Conservation (phyloP, 2,888 invertebrate genomes). For the Epinotia ramella region DNA sequence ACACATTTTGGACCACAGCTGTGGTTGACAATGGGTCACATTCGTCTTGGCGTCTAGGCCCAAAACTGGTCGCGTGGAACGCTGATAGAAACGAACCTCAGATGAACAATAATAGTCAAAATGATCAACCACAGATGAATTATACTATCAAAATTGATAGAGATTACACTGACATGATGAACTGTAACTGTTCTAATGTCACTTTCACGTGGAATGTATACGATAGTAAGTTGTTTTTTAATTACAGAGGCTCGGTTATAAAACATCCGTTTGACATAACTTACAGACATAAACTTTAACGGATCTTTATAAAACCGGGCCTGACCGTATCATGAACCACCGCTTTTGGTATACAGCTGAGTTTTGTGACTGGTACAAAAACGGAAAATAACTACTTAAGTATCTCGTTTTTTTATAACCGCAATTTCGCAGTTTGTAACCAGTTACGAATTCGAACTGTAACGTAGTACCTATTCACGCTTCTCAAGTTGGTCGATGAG, state of each 20-base stretch:
- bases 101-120: no score
- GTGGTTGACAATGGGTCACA: slow-evolving; percentile 53
- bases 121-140: not conserved
- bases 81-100: not conserved
- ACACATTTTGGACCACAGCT: slow-evolving; percentile 57
- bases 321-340: not conserved
- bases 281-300: not conserved
- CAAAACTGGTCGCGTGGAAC: slow-evolving; percentile 50
- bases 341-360: not conserved
- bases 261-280: not conserved
- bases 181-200: slow-evolving; percentile 16
- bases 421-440: not conserved
- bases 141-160: slow-evolving; percentile 45
- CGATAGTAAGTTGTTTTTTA: slow-evolving; percentile 1
- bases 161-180: slow-evolving; percentile 37
- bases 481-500: no score
- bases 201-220: slow-evolving; percentile 13
- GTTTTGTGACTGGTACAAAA: not conserved
- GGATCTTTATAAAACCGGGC: not conserved
- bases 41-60: slow-evolving; percentile 55
- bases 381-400: not conserved
- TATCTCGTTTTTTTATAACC: not conserved
- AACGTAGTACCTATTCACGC: no score
- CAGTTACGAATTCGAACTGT: not conserved
- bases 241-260: not conserved